phyloP scores from a whole-genome alignment of 2,888 invertebrate species.

The Cylloceria caligata region DNA sequence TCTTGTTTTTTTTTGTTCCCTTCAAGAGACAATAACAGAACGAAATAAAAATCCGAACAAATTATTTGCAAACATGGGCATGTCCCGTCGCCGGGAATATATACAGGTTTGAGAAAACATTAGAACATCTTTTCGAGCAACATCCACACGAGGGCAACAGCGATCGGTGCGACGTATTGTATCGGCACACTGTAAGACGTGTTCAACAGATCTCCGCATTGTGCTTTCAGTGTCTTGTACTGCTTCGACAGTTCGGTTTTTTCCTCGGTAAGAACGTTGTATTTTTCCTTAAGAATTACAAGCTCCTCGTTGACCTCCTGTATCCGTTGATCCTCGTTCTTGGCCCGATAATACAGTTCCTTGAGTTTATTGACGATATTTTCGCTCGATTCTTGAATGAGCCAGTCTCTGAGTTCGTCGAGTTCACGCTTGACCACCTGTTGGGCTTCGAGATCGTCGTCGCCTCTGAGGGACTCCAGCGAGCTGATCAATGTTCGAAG shows the following conservation, averaged over 20 bases:
- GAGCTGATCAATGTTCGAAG: slow-evolving; percentile 76
- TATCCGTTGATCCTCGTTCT: slow-evolving; percentile 86
- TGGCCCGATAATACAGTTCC: slow-evolving; percentile 77
- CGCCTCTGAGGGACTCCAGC: slow-evolving; percentile 75
- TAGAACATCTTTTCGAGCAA: slow-evolving; percentile 85
- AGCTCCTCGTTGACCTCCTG: slow-evolving; percentile 90
- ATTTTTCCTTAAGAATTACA: slow-evolving; percentile 90
- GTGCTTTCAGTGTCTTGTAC: slow-evolving; percentile 87
- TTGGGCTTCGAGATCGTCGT: slow-evolving; percentile 74
- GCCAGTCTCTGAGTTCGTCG: slow-evolving; percentile 78
- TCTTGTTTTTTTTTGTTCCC: slow-evolving; percentile 41
- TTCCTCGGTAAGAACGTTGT: slow-evolving; percentile 88
- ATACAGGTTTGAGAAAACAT: slow-evolving; percentile 69
- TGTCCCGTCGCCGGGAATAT: slow-evolving; percentile 21
- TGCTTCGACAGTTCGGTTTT: slow-evolving; percentile 87
- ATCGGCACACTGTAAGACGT: slow-evolving; percentile 87
- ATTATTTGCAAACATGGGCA: slow-evolving; percentile 14
- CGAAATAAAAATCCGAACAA: slow-evolving; percentile 11
- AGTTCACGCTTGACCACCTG: slow-evolving; percentile 76
- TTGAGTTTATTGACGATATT: slow-evolving; percentile 76
- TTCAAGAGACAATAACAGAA: background rate
- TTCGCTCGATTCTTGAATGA: slow-evolving; percentile 77
- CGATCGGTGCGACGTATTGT: slow-evolving; percentile 87
- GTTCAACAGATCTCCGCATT: slow-evolving; percentile 87
- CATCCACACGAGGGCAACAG: slow-evolving; percentile 87